phyloP scores from a whole-genome alignment of 1,140 invertebrate genomes.

The Drosophila seguyi region DNA sequence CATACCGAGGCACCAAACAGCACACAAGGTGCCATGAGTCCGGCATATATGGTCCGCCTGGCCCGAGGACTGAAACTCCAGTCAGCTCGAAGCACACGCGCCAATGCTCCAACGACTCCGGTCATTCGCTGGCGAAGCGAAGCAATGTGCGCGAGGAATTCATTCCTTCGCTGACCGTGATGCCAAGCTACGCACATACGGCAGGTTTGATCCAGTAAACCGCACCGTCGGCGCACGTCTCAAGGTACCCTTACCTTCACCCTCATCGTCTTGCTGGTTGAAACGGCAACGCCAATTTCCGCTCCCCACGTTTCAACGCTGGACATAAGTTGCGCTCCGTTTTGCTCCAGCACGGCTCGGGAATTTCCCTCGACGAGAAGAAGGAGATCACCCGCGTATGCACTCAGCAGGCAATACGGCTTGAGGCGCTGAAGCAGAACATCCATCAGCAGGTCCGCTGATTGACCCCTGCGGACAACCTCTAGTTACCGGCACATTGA shows the following conservation, averaged over 20 bases:
- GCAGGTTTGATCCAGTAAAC: slow-evolving; percentile 16
- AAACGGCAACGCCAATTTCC: slow-evolving; percentile 13
- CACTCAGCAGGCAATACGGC: neutral
- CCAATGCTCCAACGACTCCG: slow-evolving; percentile 20
- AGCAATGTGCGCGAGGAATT: slow-evolving; percentile 6
- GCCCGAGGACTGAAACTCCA: slow-evolving; percentile 17
- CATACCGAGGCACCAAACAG: slow-evolving; percentile 13
- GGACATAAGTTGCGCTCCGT: slow-evolving; percentile 5
- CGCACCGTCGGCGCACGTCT: slow-evolving; percentile 5
- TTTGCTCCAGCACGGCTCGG: slow-evolving; percentile 7
- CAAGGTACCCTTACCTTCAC: no score
- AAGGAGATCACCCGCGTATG: slow-evolving; percentile 19
- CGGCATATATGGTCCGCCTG: slow-evolving; percentile 16
- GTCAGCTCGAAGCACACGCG: slow-evolving; percentile 13
- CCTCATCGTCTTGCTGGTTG: slow-evolving; percentile 15
- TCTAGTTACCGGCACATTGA: slow-evolving; percentile 2
- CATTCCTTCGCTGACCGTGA: slow-evolving; percentile 12
- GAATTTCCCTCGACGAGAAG: slow-evolving; percentile 13
- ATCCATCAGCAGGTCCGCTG: slow-evolving; percentile 22
- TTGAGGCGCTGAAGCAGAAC: slow-evolving; percentile 6
- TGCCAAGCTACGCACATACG: neutral
- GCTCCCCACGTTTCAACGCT: neutral
- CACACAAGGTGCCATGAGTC: slow-evolving; percentile 31
- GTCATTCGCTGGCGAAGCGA: slow-evolving; percentile 12
- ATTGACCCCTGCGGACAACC: slow-evolving; percentile 27